phyloP scores from a whole-genome alignment of 2,113 vertebrate species.

The Antechinus stuartii region DNA sequence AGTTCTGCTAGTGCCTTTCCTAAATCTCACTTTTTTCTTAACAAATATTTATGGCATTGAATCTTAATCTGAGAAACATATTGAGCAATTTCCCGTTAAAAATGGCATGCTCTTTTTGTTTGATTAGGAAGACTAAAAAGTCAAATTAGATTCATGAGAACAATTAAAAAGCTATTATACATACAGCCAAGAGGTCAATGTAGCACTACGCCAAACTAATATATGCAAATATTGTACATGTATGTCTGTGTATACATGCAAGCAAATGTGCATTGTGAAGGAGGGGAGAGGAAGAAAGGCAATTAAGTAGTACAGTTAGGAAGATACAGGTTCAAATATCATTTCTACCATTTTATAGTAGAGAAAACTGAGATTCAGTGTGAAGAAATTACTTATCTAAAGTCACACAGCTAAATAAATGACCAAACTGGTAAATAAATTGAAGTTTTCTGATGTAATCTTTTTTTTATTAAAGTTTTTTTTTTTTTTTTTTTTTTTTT shows the following conservation, averaged over 20 bases:
- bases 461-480: neutral
- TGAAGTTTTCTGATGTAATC: neutral
- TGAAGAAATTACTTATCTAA: neutral
- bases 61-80: conserved; percentile 8
- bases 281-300: neutral
- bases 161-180: neutral
- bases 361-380: neutral
- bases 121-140: neutral
- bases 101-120: neutral
- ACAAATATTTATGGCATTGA: neutral
- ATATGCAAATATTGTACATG: neutral
- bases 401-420: neutral
- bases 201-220: neutral
- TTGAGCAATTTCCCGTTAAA: neutral
- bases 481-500: too few relatives aligned
- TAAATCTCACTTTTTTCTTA: conserved; percentile 24
- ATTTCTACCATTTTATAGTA: neutral
- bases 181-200: too few relatives aligned
- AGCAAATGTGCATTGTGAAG: neutral
- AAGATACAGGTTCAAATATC: neutral
- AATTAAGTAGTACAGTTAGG: neutral
- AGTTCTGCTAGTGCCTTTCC: neutral
- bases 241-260: neutral
- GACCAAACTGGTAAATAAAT: neutral
- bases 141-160: neutral